Base-by-base conservation (phyloP, 1,140 invertebrate genomes). In the Antheraea mylitta region DNA sequence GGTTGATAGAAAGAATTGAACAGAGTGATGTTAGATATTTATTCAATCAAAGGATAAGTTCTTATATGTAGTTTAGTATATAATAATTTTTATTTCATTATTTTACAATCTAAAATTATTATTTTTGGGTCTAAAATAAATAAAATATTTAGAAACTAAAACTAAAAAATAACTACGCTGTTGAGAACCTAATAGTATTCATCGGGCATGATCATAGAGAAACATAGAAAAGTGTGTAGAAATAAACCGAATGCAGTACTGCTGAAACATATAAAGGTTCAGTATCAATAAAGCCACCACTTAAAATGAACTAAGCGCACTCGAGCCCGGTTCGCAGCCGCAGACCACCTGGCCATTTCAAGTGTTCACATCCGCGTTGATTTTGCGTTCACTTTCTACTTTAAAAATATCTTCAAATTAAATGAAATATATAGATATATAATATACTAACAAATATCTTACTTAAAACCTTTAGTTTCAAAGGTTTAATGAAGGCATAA, bases 331-430 rank as follows among this genome's bases (percentile, higher is more conserved):
- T 53, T 53, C 45, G 11, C 45, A 53, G 45, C 45, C 16, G 45
- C 16, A 16, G 45, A 30, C 70, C 66, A 70, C 62, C 63, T 72
- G 70, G 70, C 53, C 48, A 71, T 66, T 61, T 75, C 70, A 38
- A 75, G 70, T 70, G 67, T n/a, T 16, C 60, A 67, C 68, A 75
- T 72, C 73, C 73, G 70, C 67, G 65, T 72, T 66, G 53, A 37
- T 62, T 45, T 58, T 71, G 42, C 67, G n/a, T 72, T 75, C 73
- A 69, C 73, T 72, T 71, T 71, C 69, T 72, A 71, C 61, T 59
- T 53, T 13, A 53, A 53, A 6, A 53, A 53, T 53, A 53, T 53
- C 45, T 53, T 53, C 9, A 53, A 53, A 53, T 53, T 13, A 53
- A 53, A 53, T 53, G 7, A 53, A n/a, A 53, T n/a, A 10, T 53